These are phyloP conservation scores for Sinonovacula constricta DNA, from an alignment of 1,140 invertebrate species.

Conservation along the genomic window DNA sequence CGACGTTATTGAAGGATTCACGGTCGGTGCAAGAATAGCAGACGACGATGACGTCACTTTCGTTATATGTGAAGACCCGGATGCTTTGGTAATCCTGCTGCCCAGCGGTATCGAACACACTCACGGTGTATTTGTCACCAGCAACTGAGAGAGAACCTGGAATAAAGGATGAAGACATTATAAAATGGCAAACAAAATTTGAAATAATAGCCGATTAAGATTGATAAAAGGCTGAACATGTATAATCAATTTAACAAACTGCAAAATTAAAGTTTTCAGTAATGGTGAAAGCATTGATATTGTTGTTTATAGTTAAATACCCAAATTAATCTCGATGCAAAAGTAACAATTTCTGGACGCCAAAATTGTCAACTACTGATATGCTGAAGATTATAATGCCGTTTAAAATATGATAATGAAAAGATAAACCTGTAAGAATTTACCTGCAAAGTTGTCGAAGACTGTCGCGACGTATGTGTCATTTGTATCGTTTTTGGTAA, in stretches of 20 bases:
- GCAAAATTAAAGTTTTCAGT: not conserved
- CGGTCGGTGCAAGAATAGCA: slow-evolving; percentile 99
- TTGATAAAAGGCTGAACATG: too few relatives aligned
- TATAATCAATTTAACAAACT: not conserved
- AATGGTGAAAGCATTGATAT: not conserved
- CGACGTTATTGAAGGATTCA: slow-evolving; percentile 98
- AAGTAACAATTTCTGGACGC: not conserved
- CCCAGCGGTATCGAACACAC: slow-evolving; percentile 39
- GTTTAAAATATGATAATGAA: not conserved
- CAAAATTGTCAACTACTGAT: not conserved
- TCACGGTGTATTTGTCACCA: slow-evolving; percentile 26
- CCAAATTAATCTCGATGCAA: not conserved
- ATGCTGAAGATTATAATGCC: not conserved
- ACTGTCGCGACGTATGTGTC: slow-evolving; percentile 34
- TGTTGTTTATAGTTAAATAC: not conserved
- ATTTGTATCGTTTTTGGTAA: not conserved
- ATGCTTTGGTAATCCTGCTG: slow-evolving; percentile 40
- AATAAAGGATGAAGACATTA: slow-evolving; percentile 24
- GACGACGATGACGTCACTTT: slow-evolving; percentile 95
- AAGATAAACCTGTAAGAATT: not conserved
- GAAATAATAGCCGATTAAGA: too few relatives aligned
- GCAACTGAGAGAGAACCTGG: slow-evolving; percentile 12
- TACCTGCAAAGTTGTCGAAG: slow-evolving; percentile 51
- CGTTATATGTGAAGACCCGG: slow-evolving; percentile 27
- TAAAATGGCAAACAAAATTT: not conserved